Conservation (phyloP, 2,888 invertebrate species). For the Epistrophe grossulariae region DNA sequence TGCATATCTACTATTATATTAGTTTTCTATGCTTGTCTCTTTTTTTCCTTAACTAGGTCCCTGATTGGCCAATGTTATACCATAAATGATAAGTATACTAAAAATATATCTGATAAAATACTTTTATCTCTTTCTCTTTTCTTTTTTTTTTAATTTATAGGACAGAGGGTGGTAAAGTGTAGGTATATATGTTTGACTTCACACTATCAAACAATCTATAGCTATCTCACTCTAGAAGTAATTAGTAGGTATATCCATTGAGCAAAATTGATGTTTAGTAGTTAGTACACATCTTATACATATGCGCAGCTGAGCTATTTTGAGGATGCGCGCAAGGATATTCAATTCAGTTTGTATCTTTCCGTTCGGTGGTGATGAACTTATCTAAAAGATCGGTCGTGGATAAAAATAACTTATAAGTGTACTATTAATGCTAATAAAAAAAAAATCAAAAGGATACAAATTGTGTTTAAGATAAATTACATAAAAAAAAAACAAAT, state of each 20-base stretch:
- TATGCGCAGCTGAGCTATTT: slow-evolving; percentile 63
- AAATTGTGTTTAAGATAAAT: not conserved
- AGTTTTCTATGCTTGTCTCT: slow-evolving; percentile 5
- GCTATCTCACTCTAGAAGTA: slow-evolving; percentile 49
- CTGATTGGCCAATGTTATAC: slow-evolving; percentile 23
- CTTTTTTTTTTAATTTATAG: no score
- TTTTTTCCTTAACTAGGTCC: not conserved
- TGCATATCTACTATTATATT: not conserved
- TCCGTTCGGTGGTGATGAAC: slow-evolving; percentile 65
- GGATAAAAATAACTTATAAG: slow-evolving; percentile 10
- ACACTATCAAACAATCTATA: slow-evolving; percentile 2
- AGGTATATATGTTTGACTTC: not conserved
- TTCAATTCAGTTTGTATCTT: slow-evolving; percentile 64
- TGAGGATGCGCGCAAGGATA: slow-evolving; percentile 73
- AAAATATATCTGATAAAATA: not conserved
- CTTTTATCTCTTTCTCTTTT: slow-evolving; percentile 25
- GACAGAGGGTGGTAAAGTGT: slow-evolving; percentile 4
- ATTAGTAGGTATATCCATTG: slow-evolving; percentile 32
- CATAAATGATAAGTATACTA: not conserved
- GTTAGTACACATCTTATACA: not conserved
- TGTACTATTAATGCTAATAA: not conserved
- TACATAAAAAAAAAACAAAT: not conserved
- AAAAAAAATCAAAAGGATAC: not conserved
- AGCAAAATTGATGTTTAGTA: slow-evolving; percentile 29
- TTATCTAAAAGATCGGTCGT: slow-evolving; percentile 26